These are phyloP conservation scores for Neogobius melanostomus DNA, from an alignment of 2,113 vertebrate genomes.

Conservation along the genomic window DNA sequence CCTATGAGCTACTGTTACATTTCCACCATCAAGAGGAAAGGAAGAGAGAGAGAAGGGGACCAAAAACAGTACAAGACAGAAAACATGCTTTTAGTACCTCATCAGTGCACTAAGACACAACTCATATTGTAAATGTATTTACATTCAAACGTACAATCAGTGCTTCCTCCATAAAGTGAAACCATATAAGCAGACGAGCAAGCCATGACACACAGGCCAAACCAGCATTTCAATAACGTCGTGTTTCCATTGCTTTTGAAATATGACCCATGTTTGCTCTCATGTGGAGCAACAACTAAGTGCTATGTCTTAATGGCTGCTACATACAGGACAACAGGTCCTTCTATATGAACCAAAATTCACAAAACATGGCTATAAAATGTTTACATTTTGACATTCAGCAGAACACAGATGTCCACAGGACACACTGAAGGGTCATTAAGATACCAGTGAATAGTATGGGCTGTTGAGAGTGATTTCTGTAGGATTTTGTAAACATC, in stretches of 20 bases:
- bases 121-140: slow-evolving; percentile 76
- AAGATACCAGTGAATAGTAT: slow-evolving; percentile 76
- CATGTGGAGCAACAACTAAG: slow-evolving; percentile 30
- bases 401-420: slow-evolving; percentile 76
- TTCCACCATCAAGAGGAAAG: slow-evolving; percentile 58
- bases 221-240: slow-evolving; percentile 44
- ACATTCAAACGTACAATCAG: slow-evolving; percentile 74
- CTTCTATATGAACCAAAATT: slow-evolving; percentile 44
- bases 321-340: slow-evolving; percentile 59
- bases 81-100: slow-evolving; percentile 69
- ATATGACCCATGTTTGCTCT: slow-evolving; percentile 25
- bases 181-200: slow-evolving; percentile 30
- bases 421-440: slow-evolving; percentile 78
- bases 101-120: slow-evolving; percentile 64
- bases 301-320: slow-evolving; percentile 68
- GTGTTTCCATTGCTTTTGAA: slow-evolving; percentile 15
- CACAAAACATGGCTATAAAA: slow-evolving; percentile 59
- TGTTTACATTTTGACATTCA: slow-evolving; percentile 68
- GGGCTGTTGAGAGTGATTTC: slow-evolving; percentile 21
- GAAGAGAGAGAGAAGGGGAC: slow-evolving; percentile 43
- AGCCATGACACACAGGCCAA: slow-evolving; percentile 37
- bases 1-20: slow-evolving; percentile 62
- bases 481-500: slow-evolving; percentile 62
- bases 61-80: slow-evolving; percentile 63
- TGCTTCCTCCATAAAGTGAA: slow-evolving; percentile 22